Evolutionary conservation across 2,888 invertebrate genomes (phyloP), one percentile per base, ranked within the genome.

Genomic region (Ecdyonurus torrentis): DNA sequence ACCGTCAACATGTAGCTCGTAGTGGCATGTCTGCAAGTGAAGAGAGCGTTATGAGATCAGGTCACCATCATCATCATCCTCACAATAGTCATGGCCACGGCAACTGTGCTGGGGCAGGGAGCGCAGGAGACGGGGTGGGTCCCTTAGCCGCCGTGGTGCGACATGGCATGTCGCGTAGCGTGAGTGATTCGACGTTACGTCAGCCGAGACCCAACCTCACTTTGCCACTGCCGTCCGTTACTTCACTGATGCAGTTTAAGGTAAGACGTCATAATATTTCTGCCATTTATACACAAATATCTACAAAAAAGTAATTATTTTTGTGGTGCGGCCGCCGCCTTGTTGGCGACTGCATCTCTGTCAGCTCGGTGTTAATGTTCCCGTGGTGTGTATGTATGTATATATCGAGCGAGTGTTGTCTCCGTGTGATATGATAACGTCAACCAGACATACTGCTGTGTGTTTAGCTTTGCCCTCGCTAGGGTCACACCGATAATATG

Each of bases 171-270:
- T 71, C 72, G 37, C 71, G 73, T 61, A 73, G 73, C 63, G 70
- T 73, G 64, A 72, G 72, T 37, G 73, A 73, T 67, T 71, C 72
- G 52, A 73, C 72, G 59, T 68, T 73, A 52, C 69, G 73, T 37
- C 71, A 72, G 66, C 70, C 71, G 62, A 70, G 71, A 61, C 71
- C 71, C n/a, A 71, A 72, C 67, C 71, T 73, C 64, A 71, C 73
- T 23, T 68, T 73, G 63, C 72, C 73, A 64, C 70, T 73, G 60
- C 72, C 73, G 63, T 72, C 73, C 62, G 72, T 73, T 64, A 72
- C 73, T 20, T 72, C 72, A 62, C 68, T 74, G 61, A 73, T 73
- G 72, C 73, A 73, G 64, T 72, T 74, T 65, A 74, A 74, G 73
- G 74, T 74, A 72, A 67, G 66, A n/a, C 19, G 15, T 58, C 19